Evolutionary conservation across 2,113 vertebrate genomes (phyloP), one percentile per base, ranked within the genome.

Genomic region (Lamprotornis superbus): DNA sequence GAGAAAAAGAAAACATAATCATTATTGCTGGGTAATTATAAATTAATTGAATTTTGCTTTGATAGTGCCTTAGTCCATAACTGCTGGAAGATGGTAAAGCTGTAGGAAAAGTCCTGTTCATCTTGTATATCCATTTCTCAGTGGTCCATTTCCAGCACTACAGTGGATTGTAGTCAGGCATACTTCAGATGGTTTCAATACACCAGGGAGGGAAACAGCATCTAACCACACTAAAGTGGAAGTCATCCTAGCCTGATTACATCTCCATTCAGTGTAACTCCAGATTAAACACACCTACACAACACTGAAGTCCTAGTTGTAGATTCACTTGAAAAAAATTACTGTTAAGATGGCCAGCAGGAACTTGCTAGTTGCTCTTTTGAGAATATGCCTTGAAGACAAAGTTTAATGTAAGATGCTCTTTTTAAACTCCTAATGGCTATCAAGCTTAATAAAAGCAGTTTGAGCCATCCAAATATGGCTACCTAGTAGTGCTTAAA

Each of bases 11-110:
- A 93, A 95, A 79, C 82, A 73, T 82, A 93, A 93, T 70, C 63
- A 67, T 94, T 90, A 95, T 88, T 95, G 75, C 85, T 70, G 30
- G 8, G 15, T 92, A 92, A 92, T 96, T 94, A 77, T 70, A 86
- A 94, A 94, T 93, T 91, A 95, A 94, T 92, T 80, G 85, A 83
- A 61, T 95, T 96, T 90, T 93, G n/a, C 67, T 93, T 75, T 88
- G 79, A 42, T 60, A 80, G 46, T 61, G 49, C 75, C 55, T 37
- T 60, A 79, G 46, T 77, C 67, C 14, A 7, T 49, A 86, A 65
- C 63, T 65, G 31, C 50, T 85, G 39, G 55, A 79, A 60, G 68
- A 35, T 70, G 31, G 12, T 57, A 64, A 76, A 83, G 46, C 63
- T 76, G 20, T 61, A 76, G 69, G 63, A 88, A 42, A 76, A 85